Percentiles rank a stretch among this genome's conserved stretches.
phyloP scores from a whole-genome alignment of 2,888 invertebrate genomes.

The Nomada fucata region DNA sequence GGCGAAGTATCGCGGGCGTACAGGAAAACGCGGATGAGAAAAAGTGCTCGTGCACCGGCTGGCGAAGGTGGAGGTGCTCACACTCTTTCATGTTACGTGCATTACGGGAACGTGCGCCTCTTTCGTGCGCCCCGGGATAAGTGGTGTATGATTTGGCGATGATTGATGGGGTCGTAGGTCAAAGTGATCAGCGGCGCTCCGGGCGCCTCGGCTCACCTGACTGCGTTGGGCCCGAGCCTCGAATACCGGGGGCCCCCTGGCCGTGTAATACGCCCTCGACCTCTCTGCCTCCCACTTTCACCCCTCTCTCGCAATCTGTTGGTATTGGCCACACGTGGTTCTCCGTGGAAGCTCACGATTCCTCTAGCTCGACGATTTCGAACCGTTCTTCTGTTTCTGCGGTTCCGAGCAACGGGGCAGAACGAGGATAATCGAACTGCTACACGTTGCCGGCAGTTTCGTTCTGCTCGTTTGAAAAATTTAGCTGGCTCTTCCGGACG shows the following conservation, averaged over 20 bases:
- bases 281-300: conserved; percentile 27
- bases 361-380: too few relatives aligned
- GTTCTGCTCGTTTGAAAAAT: too few relatives aligned
- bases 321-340: conserved; percentile 33
- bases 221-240: conserved; percentile 60
- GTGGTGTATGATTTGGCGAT: conserved; percentile 83
- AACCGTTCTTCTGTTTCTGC: too few relatives aligned
- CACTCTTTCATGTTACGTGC: conserved; percentile 73
- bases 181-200: conserved; percentile 83
- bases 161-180: conserved; percentile 83
- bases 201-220: conserved; percentile 81
- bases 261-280: conserved; percentile 68
- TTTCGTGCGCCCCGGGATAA: conserved; percentile 80
- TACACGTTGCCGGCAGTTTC: too few relatives aligned
- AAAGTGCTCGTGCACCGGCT: conserved; percentile 7
- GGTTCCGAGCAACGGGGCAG: too few relatives aligned
- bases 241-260: conserved; percentile 66
- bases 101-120: conserved; percentile 79
- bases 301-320: conserved; percentile 12
- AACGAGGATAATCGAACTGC: too few relatives aligned
- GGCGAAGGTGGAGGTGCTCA: conserved; percentile 47
- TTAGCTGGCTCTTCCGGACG: too few relatives aligned
- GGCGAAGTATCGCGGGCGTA: conserved; percentile 55
- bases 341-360: background rate
- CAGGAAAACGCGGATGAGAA: conserved; percentile 33